Conservation (phyloP, 2,888 invertebrate genomes). For the Himalopsyche tibetana region DNA sequence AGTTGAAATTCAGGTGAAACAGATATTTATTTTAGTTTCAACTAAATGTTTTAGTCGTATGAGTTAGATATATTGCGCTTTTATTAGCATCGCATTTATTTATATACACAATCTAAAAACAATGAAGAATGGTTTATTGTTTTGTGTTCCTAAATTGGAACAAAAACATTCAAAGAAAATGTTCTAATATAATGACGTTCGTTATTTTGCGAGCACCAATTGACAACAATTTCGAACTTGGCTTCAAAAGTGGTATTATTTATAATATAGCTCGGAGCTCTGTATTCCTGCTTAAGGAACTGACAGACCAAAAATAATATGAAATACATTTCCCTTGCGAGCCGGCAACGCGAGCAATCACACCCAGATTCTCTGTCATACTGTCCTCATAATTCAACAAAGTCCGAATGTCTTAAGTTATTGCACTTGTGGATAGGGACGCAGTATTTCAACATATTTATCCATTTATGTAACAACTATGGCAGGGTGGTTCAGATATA, state of each 20-base stretch:
- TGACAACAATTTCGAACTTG: slow-evolving; percentile 12
- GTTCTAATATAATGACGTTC: background rate
- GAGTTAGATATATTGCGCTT: no score
- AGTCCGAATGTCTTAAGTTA: slow-evolving; percentile 62
- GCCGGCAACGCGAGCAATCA: slow-evolving; percentile 56
- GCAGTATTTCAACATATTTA: background rate
- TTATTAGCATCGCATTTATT: no score
- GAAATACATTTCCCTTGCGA: slow-evolving; percentile 60
- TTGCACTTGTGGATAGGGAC: slow-evolving; percentile 56
- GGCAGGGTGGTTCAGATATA: no score
- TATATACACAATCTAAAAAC: no score
- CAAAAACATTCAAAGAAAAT: background rate
- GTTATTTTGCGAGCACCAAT: slow-evolving; percentile 17
- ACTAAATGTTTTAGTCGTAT: no score
- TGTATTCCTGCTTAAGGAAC: slow-evolving; percentile 51
- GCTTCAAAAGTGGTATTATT: slow-evolving; percentile 48
- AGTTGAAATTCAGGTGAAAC: no score
- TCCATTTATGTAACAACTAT: no score
- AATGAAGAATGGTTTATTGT: no score
- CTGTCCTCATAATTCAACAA: slow-evolving; percentile 61
- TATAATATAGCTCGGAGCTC: slow-evolving; percentile 60
- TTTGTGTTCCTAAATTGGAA: background rate
- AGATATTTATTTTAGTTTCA: no score
- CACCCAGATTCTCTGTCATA: slow-evolving; percentile 45
- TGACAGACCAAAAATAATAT: slow-evolving; percentile 62